Evolutionary conservation across 2,113 vertebrate genomes (phyloP).

Genomic region (Cervus canadensis): DNA sequence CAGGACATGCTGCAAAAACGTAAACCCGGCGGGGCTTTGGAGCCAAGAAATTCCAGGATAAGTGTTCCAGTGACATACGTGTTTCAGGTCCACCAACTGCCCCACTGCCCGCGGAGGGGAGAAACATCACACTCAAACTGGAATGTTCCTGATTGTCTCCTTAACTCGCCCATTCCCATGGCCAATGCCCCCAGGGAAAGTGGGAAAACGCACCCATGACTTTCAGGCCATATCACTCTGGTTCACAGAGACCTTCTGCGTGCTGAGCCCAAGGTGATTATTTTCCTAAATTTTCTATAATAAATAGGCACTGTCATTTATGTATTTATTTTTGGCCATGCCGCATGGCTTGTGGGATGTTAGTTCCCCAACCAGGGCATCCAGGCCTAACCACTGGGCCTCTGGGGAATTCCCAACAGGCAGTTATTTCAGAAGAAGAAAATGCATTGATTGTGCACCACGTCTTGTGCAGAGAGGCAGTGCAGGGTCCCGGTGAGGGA

Average conservation of each 20-base stretch:
- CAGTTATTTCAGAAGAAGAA: neutral
- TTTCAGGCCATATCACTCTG: neutral
- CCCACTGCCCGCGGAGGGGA: neutral
- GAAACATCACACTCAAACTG: neutral
- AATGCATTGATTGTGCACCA: accelerated
- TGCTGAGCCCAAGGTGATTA: neutral
- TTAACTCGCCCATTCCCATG: accelerated
- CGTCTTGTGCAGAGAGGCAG: too few relatives aligned
- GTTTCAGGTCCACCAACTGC: neutral
- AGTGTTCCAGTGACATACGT: neutral
- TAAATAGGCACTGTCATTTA: neutral
- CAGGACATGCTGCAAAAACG: neutral
- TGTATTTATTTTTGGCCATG: neutral
- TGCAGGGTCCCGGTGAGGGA: accelerated
- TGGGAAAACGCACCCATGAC: neutral
- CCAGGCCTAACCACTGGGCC: neutral
- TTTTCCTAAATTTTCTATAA: neutral
- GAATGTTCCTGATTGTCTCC: neutral
- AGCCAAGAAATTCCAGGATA: neutral
- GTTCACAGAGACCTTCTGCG: neutral
- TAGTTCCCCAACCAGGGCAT: neutral
- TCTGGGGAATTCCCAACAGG: neutral
- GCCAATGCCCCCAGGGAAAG: neutral
- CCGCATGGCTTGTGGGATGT: neutral
- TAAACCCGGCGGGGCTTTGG: accelerated